phyloP scores from a whole-genome alignment of 1,140 invertebrate species.

The Harpegnathos saltator region DNA sequence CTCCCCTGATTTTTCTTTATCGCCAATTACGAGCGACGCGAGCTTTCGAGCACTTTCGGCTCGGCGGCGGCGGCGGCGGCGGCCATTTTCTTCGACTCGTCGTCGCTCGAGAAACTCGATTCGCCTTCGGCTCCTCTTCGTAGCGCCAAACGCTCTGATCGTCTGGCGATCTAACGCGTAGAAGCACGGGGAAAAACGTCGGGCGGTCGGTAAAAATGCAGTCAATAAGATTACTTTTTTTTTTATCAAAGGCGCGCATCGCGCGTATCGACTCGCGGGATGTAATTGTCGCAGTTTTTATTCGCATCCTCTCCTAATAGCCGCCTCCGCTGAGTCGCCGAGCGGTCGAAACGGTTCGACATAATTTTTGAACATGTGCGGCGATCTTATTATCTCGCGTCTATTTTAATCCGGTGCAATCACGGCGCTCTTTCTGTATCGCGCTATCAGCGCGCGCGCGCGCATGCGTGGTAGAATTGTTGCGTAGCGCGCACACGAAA shows the following conservation, averaged over 20 bases:
- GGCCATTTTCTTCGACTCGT: conserved; percentile 25
- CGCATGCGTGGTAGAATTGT: conserved; percentile 12
- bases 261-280: not conserved
- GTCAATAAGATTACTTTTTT: conserved; percentile 39
- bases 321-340: not conserved
- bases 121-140: not conserved
- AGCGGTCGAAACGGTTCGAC: not conserved
- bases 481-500: conserved; percentile 10
- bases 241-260: conserved; percentile 15
- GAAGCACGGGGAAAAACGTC: too few relatives aligned
- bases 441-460: conserved; percentile 13
- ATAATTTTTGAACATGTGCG: conserved; percentile 16
- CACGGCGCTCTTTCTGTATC: conserved; percentile 8
- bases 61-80: not conserved
- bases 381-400: not conserved
- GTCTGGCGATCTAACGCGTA: not conserved
- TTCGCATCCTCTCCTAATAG: not conserved
- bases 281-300: conserved; percentile 19
- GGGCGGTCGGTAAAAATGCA: too few relatives aligned
- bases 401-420: conserved; percentile 20
- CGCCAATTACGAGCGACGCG: conserved; percentile 36
- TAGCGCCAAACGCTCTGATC: not conserved
- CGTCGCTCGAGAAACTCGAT: not conserved
- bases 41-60: conserved; percentile 37
- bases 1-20: conserved; percentile 41